Base-by-base conservation (phyloP, 2,888 invertebrate genomes). In the Liopterus haemorrhoidalis region DNA sequence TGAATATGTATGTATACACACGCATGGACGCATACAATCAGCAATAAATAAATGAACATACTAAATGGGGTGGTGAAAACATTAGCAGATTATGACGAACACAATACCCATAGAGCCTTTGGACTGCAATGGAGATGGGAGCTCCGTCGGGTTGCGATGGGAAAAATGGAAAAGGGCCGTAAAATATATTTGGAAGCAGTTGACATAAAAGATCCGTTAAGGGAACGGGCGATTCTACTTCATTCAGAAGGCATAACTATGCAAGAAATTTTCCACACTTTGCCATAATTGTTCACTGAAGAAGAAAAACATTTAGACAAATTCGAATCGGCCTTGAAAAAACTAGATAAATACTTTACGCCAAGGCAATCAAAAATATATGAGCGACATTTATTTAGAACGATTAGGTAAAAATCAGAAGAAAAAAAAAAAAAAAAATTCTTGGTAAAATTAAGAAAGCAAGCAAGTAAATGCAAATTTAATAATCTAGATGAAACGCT, bases 351-450 rank as follows among this genome's bases (percentile, higher is more conserved):
- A 35, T 55, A 55, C 33, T 56, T 57, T 20, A 22, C 45, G 2
- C 50, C 50, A 24, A 54, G 54, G 30, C 52, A 52, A 37, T 48
- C 49, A 27, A 32, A 30, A 15, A 24, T 44, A 42, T 48, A 35
- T 25, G 35, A 42, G 35, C 5, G 25, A 4, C 25, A 36, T 16
- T 4, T 36, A n/a, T 61, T 61, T 46, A 43, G 60, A 2, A 40
- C 52, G 8, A 41, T 59, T 4, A 50, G 58, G 54, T 47, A 59
- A 35, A 57, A 61, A 57, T 39, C 48, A 31, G 54, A 48, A 1
- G 62, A 63, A 27, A 57, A 56, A 63, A 27, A 57, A 56, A 22
- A 58, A 39, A 59, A 57, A 25, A 61, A 60, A 40, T 63, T 61
- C 47, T 16, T 61, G 6, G 24, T 57, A 3, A 49, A 57, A 30